A percentile compares a stretch with the other conserved stretches of the same genome.
Evolutionary conservation across 2,113 vertebrate species (phyloP).

Genomic region (Trachemys scripta): DNA sequence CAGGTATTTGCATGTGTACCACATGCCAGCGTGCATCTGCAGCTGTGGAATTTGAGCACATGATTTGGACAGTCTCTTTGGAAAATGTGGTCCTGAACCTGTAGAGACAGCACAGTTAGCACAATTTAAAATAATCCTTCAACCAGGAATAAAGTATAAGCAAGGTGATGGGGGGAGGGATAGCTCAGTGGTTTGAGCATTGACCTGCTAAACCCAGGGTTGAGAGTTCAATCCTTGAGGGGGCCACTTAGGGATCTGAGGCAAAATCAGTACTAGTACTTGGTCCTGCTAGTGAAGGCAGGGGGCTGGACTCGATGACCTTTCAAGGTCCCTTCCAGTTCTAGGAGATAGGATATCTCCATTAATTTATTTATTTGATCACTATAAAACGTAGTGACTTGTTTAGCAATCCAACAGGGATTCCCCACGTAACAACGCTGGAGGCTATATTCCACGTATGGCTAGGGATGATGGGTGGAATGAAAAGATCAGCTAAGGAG

Average conservation of each 20-base stretch:
- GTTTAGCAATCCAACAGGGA: neutral
- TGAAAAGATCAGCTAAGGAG: neutral
- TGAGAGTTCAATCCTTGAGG: no score
- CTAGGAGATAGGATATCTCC: no score
- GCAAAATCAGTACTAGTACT: no score
- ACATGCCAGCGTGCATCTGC: neutral
- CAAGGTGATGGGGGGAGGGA: neutral
- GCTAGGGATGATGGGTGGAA: neutral
- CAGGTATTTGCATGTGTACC: neutral
- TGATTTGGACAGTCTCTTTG: constrained; percentile 14
- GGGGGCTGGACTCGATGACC: no score
- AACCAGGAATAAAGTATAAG: neutral
- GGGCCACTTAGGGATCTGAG: no score
- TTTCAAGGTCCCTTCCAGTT: no score
- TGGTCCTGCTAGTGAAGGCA: no score
- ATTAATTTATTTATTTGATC: neutral
- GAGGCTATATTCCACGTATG: neutral
- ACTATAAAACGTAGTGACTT: neutral
- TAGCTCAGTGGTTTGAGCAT: no score
- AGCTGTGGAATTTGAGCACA: neutral
- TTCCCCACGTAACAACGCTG: neutral
- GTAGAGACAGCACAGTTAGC: neutral
- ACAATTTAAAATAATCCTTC: neutral
- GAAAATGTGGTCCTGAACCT: neutral
- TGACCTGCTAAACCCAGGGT: no score